Evolutionary conservation across 2,888 invertebrate genomes (phyloP).

Genomic region (Catocala fraxini): DNA sequence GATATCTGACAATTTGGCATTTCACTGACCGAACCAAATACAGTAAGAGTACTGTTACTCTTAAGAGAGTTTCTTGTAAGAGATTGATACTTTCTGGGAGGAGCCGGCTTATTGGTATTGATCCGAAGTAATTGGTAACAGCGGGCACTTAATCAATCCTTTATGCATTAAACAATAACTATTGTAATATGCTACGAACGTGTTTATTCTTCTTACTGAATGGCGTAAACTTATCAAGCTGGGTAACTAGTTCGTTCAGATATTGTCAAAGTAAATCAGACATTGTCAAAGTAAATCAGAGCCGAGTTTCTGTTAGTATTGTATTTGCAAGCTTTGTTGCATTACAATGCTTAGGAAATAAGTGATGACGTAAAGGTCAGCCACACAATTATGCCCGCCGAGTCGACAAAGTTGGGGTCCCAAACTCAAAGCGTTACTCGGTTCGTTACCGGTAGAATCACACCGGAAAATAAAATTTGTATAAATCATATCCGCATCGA

Average conservation of each 20-base stretch:
- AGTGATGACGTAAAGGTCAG: conserved; percentile 2
- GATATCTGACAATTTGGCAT: too few species aligned
- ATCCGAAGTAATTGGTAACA: too few species aligned
- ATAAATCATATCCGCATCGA: conserved; percentile 17
- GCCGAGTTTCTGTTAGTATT: background rate
- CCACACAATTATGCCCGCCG: background rate
- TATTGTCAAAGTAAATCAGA: conserved; percentile 7
- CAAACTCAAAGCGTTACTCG: conserved; percentile 27
- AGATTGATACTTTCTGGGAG: too few species aligned
- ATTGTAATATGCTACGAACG: too few species aligned
- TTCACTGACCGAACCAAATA: too few species aligned
- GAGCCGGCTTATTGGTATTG: too few species aligned
- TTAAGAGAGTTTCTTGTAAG: too few species aligned
- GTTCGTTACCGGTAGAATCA: conserved; percentile 31
- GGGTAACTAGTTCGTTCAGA: conserved; percentile 3
- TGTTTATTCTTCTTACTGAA: too few species aligned
- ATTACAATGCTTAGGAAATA: background rate
- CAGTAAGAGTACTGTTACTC: too few species aligned
- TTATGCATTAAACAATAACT: too few species aligned
- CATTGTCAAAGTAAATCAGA: conserved; percentile 7
- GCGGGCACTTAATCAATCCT: too few species aligned
- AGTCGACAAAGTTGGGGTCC: conserved; percentile 2
- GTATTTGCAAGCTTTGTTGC: conserved; percentile 9
- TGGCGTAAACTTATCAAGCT: too few species aligned
- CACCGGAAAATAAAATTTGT: conserved; percentile 34